Evolutionary conservation across 2,888 invertebrate genomes (phyloP), one percentile per base, ranked within the genome.

Genomic region (Chorisops tibialis): DNA sequence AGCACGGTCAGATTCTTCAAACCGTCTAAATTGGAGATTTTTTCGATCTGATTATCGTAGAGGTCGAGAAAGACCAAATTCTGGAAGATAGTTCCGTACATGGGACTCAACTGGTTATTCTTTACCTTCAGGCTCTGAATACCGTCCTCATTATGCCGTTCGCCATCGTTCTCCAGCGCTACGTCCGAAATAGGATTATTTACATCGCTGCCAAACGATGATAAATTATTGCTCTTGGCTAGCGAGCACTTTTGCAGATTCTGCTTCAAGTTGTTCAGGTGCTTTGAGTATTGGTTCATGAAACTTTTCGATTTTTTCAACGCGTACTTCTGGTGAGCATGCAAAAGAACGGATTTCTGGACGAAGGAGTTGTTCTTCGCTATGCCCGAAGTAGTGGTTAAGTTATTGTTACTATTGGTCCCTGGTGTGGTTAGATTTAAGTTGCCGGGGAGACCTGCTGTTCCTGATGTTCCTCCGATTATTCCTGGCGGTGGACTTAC

Each of bases 1-100:
- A 96, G 81, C 12, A 96, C 95, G 67, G 94, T 82, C 54, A 96
- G 81, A 71, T 88, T 89, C 66, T 86, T 85, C 51, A 96, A 81
- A 58, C 86, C 84, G 69, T 88, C 87, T 63, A 96, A 80, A 61
- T 87, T 89, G 61, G 86, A 85, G 65, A 96, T 89, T 73, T 87
- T 87, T 68, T 95, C 95, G 65, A 96, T 86, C 77, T 95, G 93
- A 79, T 96, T 96, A 78, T 96, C 93, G 74, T 96, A 96, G 62
- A 96, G 83, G 79, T 96, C 96, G 63, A 96, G 83, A 76, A 96
- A 96, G 16, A 96, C 94, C 63, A 96, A 81, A 77, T 89, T 87
- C 61, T 75, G 70, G 61, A 77, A 77, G 49, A 75, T 73, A 43
- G 58, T 67, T 12, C 77, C 78, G 54, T 78, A 78, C 30, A 68